Conservation (phyloP, 2,888 invertebrate species). For the Lycaena phlaeas region DNA sequence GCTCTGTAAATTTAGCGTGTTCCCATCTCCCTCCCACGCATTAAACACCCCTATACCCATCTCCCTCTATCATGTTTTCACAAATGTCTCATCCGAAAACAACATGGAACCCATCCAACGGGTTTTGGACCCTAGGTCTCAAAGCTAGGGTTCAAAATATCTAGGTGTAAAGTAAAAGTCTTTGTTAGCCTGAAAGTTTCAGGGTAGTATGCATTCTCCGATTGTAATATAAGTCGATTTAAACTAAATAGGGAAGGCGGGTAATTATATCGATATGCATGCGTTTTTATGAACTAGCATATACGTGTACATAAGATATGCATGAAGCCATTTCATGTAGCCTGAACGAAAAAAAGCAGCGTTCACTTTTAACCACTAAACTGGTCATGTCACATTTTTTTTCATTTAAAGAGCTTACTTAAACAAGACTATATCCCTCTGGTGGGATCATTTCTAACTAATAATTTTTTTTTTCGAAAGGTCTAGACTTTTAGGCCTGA, state of each 20-base stretch:
- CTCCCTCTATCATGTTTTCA: constrained; percentile 60
- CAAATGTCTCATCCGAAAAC: constrained; percentile 72
- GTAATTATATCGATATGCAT: constrained; percentile 8
- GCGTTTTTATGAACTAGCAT: too few relatives aligned
- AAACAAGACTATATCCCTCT: too few relatives aligned
- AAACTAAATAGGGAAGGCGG: constrained; percentile 51
- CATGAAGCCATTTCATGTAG: too few relatives aligned
- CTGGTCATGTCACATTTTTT: too few relatives aligned
- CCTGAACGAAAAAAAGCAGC: too few relatives aligned
- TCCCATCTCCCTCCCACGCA: constrained; percentile 36
- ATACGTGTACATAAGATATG: too few relatives aligned
- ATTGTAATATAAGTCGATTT: constrained; percentile 68
- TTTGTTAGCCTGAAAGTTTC: constrained; percentile 59
- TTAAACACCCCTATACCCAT: constrained; percentile 25
- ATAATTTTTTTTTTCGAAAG: too few relatives aligned
- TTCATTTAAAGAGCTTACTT: too few relatives aligned
- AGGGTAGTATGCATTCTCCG: constrained; percentile 60
- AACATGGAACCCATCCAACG: constrained; percentile 56
- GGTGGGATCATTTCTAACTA: too few relatives aligned
- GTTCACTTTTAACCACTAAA: too few relatives aligned
- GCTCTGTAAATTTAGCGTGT: constrained; percentile 70
- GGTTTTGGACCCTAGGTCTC: constrained; percentile 27
- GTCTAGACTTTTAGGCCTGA: too few relatives aligned
- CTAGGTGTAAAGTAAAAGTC: constrained; percentile 32
- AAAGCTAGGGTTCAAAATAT: constrained; percentile 26